Conservation (phyloP, 1,140 invertebrate genomes). For the Oreohelix idahoensis region DNA sequence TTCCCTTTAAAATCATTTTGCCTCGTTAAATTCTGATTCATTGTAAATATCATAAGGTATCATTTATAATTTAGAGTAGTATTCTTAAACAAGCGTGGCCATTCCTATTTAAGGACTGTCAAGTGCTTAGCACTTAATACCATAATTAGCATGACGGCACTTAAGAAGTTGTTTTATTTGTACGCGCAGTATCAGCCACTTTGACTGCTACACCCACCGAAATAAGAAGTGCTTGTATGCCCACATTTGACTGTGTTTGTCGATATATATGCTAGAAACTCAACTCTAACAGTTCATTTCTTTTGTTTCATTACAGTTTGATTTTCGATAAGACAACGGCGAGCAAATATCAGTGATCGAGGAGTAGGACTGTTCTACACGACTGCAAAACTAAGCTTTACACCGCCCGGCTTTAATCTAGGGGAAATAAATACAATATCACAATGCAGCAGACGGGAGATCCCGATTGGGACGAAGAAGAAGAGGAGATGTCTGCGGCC, state of each 20-base stretch:
- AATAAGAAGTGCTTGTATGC: background rate
- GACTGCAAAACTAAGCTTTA: background rate
- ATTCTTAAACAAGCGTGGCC: no score
- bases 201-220: background rate
- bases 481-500: constrained; percentile 67
- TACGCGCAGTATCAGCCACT: background rate
- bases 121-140: background rate
- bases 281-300: background rate
- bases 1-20: no score
- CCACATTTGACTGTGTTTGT: background rate
- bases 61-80: no score
- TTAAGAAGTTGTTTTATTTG: background rate
- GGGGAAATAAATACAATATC: constrained; percentile 41
- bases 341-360: background rate
- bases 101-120: no score
- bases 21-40: no score
- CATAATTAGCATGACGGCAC: background rate
- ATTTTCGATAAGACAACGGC: background rate
- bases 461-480: constrained; percentile 63
- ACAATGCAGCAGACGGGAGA: constrained; percentile 52
- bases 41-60: no score
- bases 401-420: constrained; percentile 20
- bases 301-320: background rate
- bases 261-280: background rate
- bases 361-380: constrained; percentile 4